Evolutionary conservation across 2,113 vertebrate species (phyloP).

Genomic region (Onychostoma macrolepis): DNA sequence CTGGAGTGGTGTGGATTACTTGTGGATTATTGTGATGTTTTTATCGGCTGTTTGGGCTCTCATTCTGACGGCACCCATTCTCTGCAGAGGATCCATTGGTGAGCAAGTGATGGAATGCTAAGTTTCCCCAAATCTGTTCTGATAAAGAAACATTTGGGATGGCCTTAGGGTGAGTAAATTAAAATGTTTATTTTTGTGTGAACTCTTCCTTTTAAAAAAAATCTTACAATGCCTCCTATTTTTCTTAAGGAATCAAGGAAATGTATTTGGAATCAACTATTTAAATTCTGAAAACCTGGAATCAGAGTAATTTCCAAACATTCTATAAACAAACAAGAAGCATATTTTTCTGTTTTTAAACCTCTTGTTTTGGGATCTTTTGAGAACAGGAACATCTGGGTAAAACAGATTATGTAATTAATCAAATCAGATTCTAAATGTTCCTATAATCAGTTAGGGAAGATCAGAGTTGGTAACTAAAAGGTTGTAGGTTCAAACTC

Average conservation of each 20-base stretch:
- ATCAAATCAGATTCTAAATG: conserved; percentile 5
- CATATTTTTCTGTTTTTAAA: neutral
- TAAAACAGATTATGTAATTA: neutral
- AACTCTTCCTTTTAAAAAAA: neutral
- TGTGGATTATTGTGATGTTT: neutral
- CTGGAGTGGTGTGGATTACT: neutral
- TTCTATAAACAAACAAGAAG: neutral
- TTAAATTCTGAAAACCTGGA: neutral
- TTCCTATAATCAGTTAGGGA: neutral
- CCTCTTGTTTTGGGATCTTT: neutral
- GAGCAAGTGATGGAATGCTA: neutral
- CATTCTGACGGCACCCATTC: neutral
- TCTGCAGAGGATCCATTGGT: neutral
- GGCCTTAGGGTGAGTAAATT: neutral
- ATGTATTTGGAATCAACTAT: neutral
- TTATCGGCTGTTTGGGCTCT: neutral
- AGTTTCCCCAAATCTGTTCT: neutral
- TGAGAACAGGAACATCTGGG: conserved; percentile 49
- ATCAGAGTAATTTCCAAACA: neutral
- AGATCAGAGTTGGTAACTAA: neutral
- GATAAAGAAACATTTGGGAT: neutral
- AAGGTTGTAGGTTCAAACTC: neutral
- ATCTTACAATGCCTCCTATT: neutral
- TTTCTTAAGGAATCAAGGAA: neutral
- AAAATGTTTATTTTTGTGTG: neutral